Evolutionary conservation across 2,113 vertebrate genomes (phyloP).

Genomic region (Rhinogobius similis): DNA sequence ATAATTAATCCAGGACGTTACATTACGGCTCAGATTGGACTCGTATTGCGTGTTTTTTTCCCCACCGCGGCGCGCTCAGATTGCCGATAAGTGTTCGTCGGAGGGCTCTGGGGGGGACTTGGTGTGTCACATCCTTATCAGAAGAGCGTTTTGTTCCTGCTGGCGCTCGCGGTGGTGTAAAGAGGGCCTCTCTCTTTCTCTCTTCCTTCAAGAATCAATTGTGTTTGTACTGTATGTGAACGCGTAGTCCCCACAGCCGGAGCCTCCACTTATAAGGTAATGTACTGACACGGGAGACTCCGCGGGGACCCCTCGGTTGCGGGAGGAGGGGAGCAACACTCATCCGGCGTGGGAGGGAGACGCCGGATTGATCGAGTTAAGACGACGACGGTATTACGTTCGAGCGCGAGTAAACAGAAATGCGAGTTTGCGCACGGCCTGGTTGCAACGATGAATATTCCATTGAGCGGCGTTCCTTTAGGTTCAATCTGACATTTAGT

Average conservation of each 20-base stretch:
- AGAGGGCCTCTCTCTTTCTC: constrained; percentile 45
- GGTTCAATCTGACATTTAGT: too few relatives aligned
- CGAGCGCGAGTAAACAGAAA: too few relatives aligned
- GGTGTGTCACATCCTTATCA: constrained; percentile 76
- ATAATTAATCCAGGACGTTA: constrained; percentile 50
- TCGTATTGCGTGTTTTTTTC: constrained; percentile 49
- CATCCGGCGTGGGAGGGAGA: constrained; percentile 59
- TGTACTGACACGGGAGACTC: constrained; percentile 69
- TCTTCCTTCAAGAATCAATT: constrained; percentile 67
- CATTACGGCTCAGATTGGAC: constrained; percentile 39
- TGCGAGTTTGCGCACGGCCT: neutral
- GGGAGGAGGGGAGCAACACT: constrained; percentile 49
- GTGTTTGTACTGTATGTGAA: constrained; percentile 75
- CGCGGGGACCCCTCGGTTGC: constrained; percentile 60
- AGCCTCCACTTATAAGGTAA: constrained; percentile 74
- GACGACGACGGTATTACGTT: constrained; percentile 40
- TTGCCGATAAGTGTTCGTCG: constrained; percentile 51
- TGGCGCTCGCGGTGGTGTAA: constrained; percentile 34
- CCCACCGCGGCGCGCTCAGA: constrained; percentile 37
- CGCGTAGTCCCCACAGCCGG: constrained; percentile 72
- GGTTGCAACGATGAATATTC: neutral
- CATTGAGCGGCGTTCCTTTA: too few relatives aligned
- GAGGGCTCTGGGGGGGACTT: constrained; percentile 63
- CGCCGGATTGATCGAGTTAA: constrained; percentile 46
- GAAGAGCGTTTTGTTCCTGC: constrained; percentile 65